These are phyloP conservation scores for Arizona elegans DNA, from an alignment of 2,113 vertebrate species.

Conservation along the genomic window DNA sequence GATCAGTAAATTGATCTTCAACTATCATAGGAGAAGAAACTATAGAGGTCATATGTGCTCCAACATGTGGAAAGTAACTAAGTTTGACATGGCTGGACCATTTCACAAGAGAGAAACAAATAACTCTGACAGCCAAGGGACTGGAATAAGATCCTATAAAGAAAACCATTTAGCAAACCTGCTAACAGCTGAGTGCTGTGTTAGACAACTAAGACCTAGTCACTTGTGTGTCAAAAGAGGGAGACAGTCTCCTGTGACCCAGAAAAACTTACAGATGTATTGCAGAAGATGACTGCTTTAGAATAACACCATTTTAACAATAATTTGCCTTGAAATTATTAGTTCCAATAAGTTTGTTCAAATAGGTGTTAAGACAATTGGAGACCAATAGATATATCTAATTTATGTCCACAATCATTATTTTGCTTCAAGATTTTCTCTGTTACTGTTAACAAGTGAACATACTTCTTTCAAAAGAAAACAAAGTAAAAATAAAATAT, in stretches of 20 bases:
- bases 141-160: slow-evolving; percentile 40
- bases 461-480: background rate
- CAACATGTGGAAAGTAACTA: slow-evolving; percentile 45
- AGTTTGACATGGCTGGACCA: slow-evolving; percentile 52
- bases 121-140: slow-evolving; percentile 39
- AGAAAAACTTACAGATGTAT: slow-evolving; percentile 11
- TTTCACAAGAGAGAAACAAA: slow-evolving; percentile 33
- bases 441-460: background rate
- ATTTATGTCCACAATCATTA: background rate
- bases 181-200: slow-evolving; percentile 34
- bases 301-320: slow-evolving; percentile 4
- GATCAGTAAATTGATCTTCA: slow-evolving; percentile 35
- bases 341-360: background rate
- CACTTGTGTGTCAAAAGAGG: background rate
- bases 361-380: background rate
- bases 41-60: slow-evolving; percentile 6
- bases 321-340: slow-evolving; percentile 12
- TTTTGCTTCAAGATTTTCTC: background rate
- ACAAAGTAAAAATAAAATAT: background rate
- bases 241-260: background rate
- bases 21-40: slow-evolving; percentile 17
- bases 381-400: background rate
- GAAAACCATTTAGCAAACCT: slow-evolving; percentile 40
- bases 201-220: slow-evolving; percentile 23
- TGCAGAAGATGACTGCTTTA: slow-evolving; percentile 14